phyloP scores from a whole-genome alignment of 2,797 vertebrate species.

The Zenarchopterus dispar region DNA sequence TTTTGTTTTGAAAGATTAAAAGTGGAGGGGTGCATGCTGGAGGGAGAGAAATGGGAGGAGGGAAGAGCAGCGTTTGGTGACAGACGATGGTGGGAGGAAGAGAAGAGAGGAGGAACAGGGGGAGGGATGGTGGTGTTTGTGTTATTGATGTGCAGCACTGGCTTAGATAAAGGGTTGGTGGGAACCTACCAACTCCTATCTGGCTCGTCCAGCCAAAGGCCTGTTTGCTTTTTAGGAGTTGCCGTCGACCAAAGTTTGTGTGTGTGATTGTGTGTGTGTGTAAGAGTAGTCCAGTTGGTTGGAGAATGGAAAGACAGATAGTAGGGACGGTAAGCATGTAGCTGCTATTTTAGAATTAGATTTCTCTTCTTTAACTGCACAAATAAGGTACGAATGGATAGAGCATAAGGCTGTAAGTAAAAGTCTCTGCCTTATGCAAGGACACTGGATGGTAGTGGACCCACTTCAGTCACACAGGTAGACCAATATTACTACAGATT shows the following conservation, averaged over 20 bases:
- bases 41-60: conserved; percentile 47
- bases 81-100: conserved; percentile 60
- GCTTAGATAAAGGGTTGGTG: conserved; percentile 82
- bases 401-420: conserved; percentile 32
- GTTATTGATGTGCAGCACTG: conserved; percentile 82
- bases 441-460: conserved; percentile 72
- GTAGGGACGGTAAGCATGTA: conserved; percentile 54
- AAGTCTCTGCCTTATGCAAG: conserved; percentile 57
- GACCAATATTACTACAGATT: conserved; percentile 84
- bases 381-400: conserved; percentile 69
- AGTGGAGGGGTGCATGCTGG: conserved; percentile 63
- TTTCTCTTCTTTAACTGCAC: conserved; percentile 75
- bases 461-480: conserved; percentile 65
- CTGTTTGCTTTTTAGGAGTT: conserved; percentile 78
- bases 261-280: conserved; percentile 25
- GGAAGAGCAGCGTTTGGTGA: conserved; percentile 57
- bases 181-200: conserved; percentile 80
- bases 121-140: conserved; percentile 51
- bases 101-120: conserved; percentile 38
- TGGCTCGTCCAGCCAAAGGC: conserved; percentile 78
- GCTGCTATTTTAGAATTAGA: conserved; percentile 79
- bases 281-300: conserved; percentile 27
- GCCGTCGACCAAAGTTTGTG: conserved; percentile 61
- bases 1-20: conserved; percentile 84
- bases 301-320: conserved; percentile 64